phyloP scores from a whole-genome alignment of 2,888 invertebrate species.

The Andrena dorsata region DNA sequence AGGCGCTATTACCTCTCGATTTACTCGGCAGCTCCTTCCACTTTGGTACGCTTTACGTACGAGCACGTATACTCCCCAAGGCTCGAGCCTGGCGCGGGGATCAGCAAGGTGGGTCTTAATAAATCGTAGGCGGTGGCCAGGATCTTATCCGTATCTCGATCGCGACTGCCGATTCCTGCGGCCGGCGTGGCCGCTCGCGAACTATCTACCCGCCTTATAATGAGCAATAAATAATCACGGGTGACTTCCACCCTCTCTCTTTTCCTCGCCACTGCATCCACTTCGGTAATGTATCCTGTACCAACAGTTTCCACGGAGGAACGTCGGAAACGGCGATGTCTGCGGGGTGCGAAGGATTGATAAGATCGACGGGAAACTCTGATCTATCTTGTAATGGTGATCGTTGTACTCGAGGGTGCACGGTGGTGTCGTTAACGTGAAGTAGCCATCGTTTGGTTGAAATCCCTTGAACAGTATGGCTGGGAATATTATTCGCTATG shows the following conservation, averaged over 20 bases:
- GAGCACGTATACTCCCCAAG: constrained; percentile 27
- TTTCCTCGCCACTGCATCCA: constrained; percentile 15
- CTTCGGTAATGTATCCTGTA: constrained; percentile 48
- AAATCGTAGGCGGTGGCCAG: constrained; percentile 78
- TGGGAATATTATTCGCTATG: background rate
- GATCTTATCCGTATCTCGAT: constrained; percentile 77
- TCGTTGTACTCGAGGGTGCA: constrained; percentile 6
- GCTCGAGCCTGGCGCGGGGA: constrained; percentile 29
- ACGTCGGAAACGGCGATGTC: constrained; percentile 35
- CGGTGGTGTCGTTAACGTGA: constrained; percentile 22
- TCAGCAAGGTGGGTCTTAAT: constrained; percentile 72
- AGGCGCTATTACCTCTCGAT: constrained; percentile 22
- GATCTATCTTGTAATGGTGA: constrained; percentile 36
- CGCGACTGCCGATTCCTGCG: constrained; percentile 76
- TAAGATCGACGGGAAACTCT: constrained; percentile 46
- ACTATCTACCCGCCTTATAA: constrained; percentile 76
- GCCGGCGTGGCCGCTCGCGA: constrained; percentile 56
- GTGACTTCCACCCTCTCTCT: constrained; percentile 66
- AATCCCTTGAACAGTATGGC: background rate
- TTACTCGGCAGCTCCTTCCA: constrained; percentile 26
- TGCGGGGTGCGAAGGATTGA: constrained; percentile 46
- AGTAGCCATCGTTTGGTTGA: constrained; percentile 14
- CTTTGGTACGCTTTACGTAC: constrained; percentile 7
- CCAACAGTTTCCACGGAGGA: constrained; percentile 48
- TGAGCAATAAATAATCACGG: constrained; percentile 81